A percentile compares a stretch with the other conserved stretches of the same genome.
These are phyloP conservation scores for Struthio camelus DNA, from an alignment of 2,113 vertebrate genomes.

Conservation along the genomic window DNA sequence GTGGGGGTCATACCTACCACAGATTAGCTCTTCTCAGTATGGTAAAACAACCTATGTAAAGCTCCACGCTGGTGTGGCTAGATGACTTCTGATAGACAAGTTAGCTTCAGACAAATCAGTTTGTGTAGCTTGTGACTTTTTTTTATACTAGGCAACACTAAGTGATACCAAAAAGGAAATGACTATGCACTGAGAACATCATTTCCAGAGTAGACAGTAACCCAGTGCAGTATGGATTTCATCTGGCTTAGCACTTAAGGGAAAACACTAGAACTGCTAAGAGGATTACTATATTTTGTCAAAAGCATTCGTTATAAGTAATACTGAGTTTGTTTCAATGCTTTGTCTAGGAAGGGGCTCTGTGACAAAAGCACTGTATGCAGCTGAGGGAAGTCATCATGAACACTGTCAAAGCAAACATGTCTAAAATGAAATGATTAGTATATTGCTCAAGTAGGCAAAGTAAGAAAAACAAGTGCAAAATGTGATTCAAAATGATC, in stretches of 20 bases:
- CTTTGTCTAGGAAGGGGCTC: not conserved
- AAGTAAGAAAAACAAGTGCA: not conserved
- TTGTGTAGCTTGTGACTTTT: not conserved
- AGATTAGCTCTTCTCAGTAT: not conserved
- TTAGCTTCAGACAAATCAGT: not conserved
- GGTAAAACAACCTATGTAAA: not conserved
- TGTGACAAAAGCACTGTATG: not conserved
- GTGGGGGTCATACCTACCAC: not conserved
- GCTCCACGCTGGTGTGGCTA: not conserved
- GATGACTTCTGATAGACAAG: not conserved
- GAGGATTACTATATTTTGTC: not conserved
- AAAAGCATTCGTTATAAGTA: not conserved
- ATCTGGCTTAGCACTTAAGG: not conserved
- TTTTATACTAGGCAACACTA: not conserved
- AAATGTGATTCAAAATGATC: not conserved
- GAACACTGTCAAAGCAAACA: not conserved
- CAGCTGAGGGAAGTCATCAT: not conserved
- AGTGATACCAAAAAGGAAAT: not conserved
- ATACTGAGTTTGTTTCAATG: not conserved
- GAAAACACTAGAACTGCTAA: not conserved
- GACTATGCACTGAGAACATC: fast-evolving
- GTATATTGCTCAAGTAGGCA: not conserved
- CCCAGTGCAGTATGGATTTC: not conserved
- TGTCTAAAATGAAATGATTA: not conserved
- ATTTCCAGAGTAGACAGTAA: not conserved